These are phyloP conservation scores for Hydractinia symbiolongicarpus DNA, from an alignment of 30 jellyfish, hydroid and myxozoan species.

Conservation along the genomic window DNA sequence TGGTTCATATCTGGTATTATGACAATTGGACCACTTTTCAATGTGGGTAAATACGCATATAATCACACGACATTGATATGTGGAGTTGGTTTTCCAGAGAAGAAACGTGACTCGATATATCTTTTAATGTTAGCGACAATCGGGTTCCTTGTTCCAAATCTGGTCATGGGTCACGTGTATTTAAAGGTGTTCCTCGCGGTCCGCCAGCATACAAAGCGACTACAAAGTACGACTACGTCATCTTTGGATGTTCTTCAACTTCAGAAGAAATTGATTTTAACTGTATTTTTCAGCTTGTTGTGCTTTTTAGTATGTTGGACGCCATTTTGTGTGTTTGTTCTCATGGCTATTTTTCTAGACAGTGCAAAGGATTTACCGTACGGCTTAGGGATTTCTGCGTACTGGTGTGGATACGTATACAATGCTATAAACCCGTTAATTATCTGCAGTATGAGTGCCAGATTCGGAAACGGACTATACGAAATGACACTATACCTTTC, in stretches of 20 bases:
- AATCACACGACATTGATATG: slow-evolving; percentile 83
- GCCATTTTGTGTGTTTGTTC: slow-evolving; percentile 62
- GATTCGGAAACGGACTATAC: slow-evolving; percentile 74
- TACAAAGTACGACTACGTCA: slow-evolving; percentile 46
- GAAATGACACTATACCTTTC: slow-evolving; percentile 9
- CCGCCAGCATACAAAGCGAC: slow-evolving; percentile 62
- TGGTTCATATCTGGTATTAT: slow-evolving; percentile 65
- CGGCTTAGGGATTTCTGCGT: slow-evolving; percentile 95
- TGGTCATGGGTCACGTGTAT: slow-evolving; percentile 39
- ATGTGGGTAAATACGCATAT: slow-evolving; percentile 58
- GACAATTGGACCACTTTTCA: slow-evolving; percentile 66
- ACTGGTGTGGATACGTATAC: slow-evolving; percentile 91
- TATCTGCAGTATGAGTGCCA: slow-evolving; percentile 70
- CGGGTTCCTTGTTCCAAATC: slow-evolving; percentile 64
- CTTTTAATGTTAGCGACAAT: slow-evolving; percentile 44
- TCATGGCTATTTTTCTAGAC: slow-evolving; percentile 45
- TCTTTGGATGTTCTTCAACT: slow-evolving; percentile 58
- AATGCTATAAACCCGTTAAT: slow-evolving; percentile 82
- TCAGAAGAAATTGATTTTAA: slow-evolving; percentile 60
- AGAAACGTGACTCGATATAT: slow-evolving; percentile 39
- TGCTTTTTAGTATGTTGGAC: slow-evolving; percentile 86
- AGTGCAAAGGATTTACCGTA: slow-evolving; percentile 51
- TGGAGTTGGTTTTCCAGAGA: slow-evolving; percentile 88
- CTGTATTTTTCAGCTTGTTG: slow-evolving; percentile 77
- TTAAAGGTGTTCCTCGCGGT: slow-evolving; percentile 70